Conservation (phyloP, 2,797 vertebrate genomes). For the Sternotherus odoratus region DNA sequence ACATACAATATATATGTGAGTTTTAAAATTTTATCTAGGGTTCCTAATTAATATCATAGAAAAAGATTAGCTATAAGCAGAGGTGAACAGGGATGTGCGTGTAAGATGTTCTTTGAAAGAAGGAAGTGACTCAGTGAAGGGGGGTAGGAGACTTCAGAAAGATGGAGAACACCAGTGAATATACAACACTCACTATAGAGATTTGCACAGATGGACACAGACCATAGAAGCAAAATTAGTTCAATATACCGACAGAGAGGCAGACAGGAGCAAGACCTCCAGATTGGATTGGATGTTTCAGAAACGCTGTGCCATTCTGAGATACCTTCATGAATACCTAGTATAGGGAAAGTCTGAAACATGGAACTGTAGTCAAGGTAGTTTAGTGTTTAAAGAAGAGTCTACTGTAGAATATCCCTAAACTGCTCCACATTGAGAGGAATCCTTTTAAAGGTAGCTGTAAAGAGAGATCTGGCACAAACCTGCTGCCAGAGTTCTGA, state of each 20-base stretch:
- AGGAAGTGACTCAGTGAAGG: constrained; percentile 48
- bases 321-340: neutral
- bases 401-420: neutral
- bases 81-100: neutral
- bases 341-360: neutral
- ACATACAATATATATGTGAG: constrained; percentile 17
- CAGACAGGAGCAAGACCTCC: fast-evolving
- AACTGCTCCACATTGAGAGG: neutral
- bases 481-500: neutral
- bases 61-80: constrained; percentile 46
- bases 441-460: neutral
- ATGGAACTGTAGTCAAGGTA: neutral
- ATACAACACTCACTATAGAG: neutral
- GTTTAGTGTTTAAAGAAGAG: neutral
- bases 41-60: constrained; percentile 42
- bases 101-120: neutral
- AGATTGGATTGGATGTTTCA: fast-evolving
- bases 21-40: constrained; percentile 49
- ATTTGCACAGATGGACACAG: neutral
- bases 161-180: neutral
- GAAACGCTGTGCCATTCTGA: fast-evolving
- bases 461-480: neutral
- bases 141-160: neutral
- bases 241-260: neutral
- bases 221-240: neutral